Evolutionary conservation across 2,113 vertebrate genomes (phyloP), one percentile per base, ranked within the genome.

Genomic region (Miniopterus natalensis): DNA sequence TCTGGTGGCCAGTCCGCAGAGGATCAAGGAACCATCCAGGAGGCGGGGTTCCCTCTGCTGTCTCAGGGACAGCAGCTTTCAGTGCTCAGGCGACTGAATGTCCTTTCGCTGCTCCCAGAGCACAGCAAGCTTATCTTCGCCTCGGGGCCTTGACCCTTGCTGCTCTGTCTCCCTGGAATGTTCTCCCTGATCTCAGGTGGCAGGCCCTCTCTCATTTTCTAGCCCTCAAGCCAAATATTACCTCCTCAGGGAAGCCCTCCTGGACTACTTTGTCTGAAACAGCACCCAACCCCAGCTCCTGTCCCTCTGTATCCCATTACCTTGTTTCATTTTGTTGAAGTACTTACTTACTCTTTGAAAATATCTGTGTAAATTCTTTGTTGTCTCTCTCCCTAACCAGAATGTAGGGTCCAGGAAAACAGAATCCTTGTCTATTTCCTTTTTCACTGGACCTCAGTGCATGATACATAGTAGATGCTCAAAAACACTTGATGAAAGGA

Each of bases 191-290:
- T 70, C 78, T 49, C 53, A 29, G 40, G 47, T 20, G 66, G 55
- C 75, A 66, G 20, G 53, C 17, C 17, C 29, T 61, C 86, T 27
- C 73, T 84, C 25, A 27, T 78, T 36, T 18, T 81, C 42, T 42
- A 51, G 85, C 36, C 9, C 42, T 57, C 49, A 27, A 15, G 15
- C 25, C 15, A 89, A 36, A 40, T 6, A 15, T 8, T 21, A 25
- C 68, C 40, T 78, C 79, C 47, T 55, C 73, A 27, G 85, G 83
- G 74, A 83, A 91, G 88, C 31, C 83, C 40, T 86, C 78, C 40
- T 21, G 81, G 49, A 70, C 12, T 8, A 59, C n/a, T 78, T 45
- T 6, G 84, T 86, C 25, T 42, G 20, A 29, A 84, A 78, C 11
- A 88, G 79, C 78, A 59, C 23, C 20, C 84, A 65, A 17, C 11